Base-by-base conservation (phyloP, 2,888 invertebrate genomes). In the Barypeithes pellucidus region DNA sequence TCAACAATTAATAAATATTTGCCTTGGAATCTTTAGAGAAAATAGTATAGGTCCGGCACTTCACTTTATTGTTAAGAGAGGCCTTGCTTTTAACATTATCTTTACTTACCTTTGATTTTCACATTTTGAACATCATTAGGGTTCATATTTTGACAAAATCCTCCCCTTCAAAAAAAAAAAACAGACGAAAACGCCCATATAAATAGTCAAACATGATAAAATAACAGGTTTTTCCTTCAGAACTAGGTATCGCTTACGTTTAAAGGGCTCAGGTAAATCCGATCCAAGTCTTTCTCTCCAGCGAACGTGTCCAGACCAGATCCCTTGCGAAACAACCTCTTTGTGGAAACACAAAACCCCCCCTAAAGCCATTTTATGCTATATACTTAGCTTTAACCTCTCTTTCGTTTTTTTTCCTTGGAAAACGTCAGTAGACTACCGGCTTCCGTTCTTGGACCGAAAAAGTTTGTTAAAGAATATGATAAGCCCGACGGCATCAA, bases 281-380 rank as follows among this genome's bases (percentile, higher is more conserved):
- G 47, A 67, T 72, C 45, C 61, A 20, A 45, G 50, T 45, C 60
- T 65, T 54, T 72, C 52, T 52, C 72, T 60, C 57, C 39, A 72
- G 66, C 66, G 66, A 24, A 61, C 52, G 66, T 61, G 66, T 66
- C 72, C 66, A 72, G 43, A 72, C 59, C 72, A 72, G 72, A 72
- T 72, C 65, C 65, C 54, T 65, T 72, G 47, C 50, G 52, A 66
- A 60, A 66, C 61, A 61, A 41, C 61, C 66, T 72, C 66, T 72
- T 72, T 72, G 72, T 72, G 72, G 66, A 72, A 66, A 72, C 60
- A 72, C 66, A 72, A 66, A 66, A 66, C 66, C 60, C 65, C 62
- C 61, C 71, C 43, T 72, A 72, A 67, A 72, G 66, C 66, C 66
- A 66, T 72, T 66, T 72, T 72, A 72, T 52, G 72, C 60, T 70